A percentile compares a stretch with the other conserved stretches of the same genome.
Conservation (phyloP, 2,113 vertebrate species). For the Dryoscopus gambensis region DNA sequence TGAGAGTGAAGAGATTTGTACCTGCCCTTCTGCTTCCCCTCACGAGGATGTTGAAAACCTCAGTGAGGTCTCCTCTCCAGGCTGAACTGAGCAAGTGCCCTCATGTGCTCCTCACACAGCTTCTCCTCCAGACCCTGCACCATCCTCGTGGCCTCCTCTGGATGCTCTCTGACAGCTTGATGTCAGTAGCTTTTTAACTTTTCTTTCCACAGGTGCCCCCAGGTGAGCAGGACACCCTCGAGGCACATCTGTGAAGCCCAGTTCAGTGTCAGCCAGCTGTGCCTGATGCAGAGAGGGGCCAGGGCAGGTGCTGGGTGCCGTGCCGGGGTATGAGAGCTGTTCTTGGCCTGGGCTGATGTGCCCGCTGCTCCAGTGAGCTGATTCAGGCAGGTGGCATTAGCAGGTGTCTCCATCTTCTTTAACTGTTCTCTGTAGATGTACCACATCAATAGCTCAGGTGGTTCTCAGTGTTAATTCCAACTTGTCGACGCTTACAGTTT, state of each 20-base stretch:
- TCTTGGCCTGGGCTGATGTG: background rate
- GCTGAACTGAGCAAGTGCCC: background rate
- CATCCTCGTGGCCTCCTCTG: background rate
- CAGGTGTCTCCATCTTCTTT: background rate
- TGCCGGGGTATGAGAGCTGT: fast-evolving
- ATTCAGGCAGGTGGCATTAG: background rate
- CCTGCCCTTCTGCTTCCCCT: background rate
- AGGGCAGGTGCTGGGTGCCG: fast-evolving
- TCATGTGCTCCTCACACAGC: background rate
- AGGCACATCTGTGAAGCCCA: background rate
- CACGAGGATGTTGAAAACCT: background rate
- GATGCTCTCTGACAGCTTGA: background rate
- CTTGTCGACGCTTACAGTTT: background rate
- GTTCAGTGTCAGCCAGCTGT: background rate
- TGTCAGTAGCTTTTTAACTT: background rate
- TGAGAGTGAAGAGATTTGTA: background rate
- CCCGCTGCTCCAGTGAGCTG: background rate
- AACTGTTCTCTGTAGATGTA: background rate
- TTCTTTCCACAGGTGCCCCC: fast-evolving
- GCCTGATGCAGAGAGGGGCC: background rate
- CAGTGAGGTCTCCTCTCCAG: background rate
- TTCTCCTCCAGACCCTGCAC: background rate
- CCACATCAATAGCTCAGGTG: background rate
- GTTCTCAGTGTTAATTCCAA: background rate
- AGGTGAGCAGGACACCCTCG: background rate